Percentiles rank a stretch among this genome's conserved stretches.
phyloP scores from a whole-genome alignment of 2,797 vertebrate species.

The Chaunax sp. region DNA sequence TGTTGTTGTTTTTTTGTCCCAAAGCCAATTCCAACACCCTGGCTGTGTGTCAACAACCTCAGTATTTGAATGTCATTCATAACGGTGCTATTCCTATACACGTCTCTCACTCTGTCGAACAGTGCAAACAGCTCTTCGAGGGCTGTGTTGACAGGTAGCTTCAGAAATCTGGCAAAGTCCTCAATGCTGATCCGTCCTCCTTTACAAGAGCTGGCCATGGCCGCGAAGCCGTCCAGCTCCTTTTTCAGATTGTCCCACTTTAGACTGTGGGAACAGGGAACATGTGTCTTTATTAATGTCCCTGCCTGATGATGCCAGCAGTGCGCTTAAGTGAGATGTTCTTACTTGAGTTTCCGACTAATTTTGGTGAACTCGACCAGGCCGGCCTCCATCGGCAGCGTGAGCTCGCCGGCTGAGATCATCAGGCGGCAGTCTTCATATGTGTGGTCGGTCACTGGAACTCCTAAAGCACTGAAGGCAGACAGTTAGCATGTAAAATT shows the following conservation, averaged over 20 bases:
- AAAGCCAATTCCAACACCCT: neutral
- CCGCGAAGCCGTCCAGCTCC: slow-evolving; percentile 91
- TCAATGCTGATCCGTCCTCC: slow-evolving; percentile 94
- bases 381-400: slow-evolving; percentile 97
- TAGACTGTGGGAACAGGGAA: slow-evolving; percentile 79
- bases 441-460: slow-evolving; percentile 95
- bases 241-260: slow-evolving; percentile 93
- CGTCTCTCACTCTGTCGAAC: slow-evolving; percentile 92
- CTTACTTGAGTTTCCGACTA: slow-evolving; percentile 95
- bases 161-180: slow-evolving; percentile 92
- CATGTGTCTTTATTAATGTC: neutral
- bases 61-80: neutral
- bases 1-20: neutral
- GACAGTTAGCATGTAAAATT: neutral
- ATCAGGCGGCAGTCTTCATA: slow-evolving; percentile 97
- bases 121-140: slow-evolving; percentile 92
- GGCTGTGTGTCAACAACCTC: neutral
- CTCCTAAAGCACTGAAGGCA: slow-evolving; percentile 84
- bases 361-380: slow-evolving; percentile 99
- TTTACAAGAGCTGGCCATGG: slow-evolving; percentile 89
- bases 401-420: slow-evolving; percentile 96
- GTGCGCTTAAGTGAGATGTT: neutral
- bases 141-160: slow-evolving; percentile 89
- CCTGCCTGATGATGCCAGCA: neutral
- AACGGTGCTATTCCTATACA: neutral